Evolutionary conservation across 1,140 invertebrate genomes (phyloP).

Genomic region (Ylistrum balloti): DNA sequence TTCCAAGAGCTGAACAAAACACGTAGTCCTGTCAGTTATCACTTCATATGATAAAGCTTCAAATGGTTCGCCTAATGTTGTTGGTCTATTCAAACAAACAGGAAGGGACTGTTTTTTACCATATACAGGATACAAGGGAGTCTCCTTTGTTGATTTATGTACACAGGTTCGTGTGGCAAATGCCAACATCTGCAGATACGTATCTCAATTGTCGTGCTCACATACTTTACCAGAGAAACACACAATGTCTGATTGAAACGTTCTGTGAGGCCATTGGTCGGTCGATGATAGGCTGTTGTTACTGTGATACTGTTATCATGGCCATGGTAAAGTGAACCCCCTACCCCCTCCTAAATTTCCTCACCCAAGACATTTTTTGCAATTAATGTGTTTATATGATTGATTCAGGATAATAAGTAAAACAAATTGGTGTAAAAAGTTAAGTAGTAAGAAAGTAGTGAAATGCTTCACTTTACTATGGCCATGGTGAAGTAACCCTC

Average conservation of each 20-base stretch:
- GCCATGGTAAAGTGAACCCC: no score
- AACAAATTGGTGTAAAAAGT: no score
- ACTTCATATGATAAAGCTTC: not conserved
- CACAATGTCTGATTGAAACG: slow-evolving; percentile 45
- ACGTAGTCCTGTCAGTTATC: not conserved
- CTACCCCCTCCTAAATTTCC: no score
- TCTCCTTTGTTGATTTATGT: slow-evolving; percentile 51
- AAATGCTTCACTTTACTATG: no score
- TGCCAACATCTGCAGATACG: slow-evolving; percentile 50
- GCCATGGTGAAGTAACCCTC: no score
- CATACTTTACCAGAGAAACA: slow-evolving; percentile 46
- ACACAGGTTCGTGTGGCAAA: slow-evolving; percentile 55
- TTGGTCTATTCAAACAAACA: slow-evolving; percentile 32
- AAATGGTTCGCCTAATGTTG: not conserved
- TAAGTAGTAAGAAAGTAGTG: no score
- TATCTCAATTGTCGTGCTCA: slow-evolving; percentile 49
- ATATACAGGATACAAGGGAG: slow-evolving; percentile 45
- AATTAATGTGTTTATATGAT: no score
- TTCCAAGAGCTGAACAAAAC: slow-evolving; percentile 41
- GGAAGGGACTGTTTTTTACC: not conserved
- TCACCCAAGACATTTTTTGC: no score
- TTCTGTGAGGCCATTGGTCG: slow-evolving; percentile 53
- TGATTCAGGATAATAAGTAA: no score
- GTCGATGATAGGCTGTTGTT: slow-evolving; percentile 40
- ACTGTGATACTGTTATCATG: no score